Evolutionary conservation across 2,113 vertebrate species (phyloP).

Genomic region (Xyrauchen texanus): DNA sequence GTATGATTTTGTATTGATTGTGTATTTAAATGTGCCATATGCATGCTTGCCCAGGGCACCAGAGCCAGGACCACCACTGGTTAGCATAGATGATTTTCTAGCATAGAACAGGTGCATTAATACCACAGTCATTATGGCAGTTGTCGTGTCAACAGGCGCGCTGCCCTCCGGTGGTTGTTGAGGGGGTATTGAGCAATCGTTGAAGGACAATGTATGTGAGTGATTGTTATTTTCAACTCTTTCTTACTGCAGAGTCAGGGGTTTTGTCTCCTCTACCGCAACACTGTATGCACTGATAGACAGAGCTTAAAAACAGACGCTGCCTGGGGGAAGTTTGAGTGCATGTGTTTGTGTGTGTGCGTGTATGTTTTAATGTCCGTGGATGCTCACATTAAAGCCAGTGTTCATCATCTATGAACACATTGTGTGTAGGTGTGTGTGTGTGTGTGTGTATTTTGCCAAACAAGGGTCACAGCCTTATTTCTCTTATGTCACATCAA

Average conservation of each 20-base stretch:
- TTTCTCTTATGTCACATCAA: conserved; percentile 22
- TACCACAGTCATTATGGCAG: neutral
- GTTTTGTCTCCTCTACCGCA: conserved; percentile 20
- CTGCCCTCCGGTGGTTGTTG: conserved; percentile 19
- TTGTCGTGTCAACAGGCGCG: conserved; percentile 6
- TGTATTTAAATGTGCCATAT: neutral
- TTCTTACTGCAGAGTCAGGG: conserved; percentile 43
- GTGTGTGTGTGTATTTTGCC: conserved; percentile 45
- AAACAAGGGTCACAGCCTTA: conserved; percentile 46
- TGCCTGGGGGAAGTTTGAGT: conserved; percentile 4
- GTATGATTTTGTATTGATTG: neutral
- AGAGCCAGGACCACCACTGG: neutral
- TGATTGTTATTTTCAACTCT: conserved; percentile 16
- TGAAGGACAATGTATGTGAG: conserved; percentile 33
- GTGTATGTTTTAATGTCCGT: conserved; percentile 22
- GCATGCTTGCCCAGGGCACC: neutral
- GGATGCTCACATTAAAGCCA: conserved; percentile 16
- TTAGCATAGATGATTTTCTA: neutral
- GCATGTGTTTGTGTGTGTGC: conserved; percentile 38
- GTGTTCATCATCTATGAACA: conserved; percentile 37
- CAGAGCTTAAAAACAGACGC: conserved; percentile 25
- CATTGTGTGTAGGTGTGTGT: conserved; percentile 51
- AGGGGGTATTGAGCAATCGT: conserved; percentile 2
- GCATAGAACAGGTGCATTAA: conserved; percentile 23
- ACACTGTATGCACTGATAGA: neutral